Base-by-base conservation (phyloP, 2,888 invertebrate genomes). In the Cephus nigrinus region DNA sequence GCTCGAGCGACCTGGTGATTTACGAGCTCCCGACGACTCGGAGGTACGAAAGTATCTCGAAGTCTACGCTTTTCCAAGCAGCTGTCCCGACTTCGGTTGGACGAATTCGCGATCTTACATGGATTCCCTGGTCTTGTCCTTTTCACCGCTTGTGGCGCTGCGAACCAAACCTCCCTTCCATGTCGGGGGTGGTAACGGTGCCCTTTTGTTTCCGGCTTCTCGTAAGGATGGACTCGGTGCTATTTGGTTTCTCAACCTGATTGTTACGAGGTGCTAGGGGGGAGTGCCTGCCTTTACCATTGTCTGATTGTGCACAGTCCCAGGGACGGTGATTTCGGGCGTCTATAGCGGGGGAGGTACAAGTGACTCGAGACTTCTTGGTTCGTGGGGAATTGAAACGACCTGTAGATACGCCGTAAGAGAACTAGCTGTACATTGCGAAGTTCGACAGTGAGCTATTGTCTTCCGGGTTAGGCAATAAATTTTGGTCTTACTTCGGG, bases 1-100 rank as follows among this genome's bases (percentile, higher is more conserved):
- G 33, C 33, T 34, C 33, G 74, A 34, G 36, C 74, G n/a, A 74
- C 35, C 74, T 30, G 33, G 35, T 74, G 74, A 74, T 74, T 74
- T 74, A 74, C 74, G 74, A 74, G 74, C 74, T 30, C 33, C 74
- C 9, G 74, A 31, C 31, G 71, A 71, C 71, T n/a, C 15, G 2
- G 31, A 23, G 32, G 36, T 15, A 69, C 12, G 71, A 32, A 15
- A 71, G 32, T 32, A 12, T 71, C 12, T 31, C 31, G 71, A 31
- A 71, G 31, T 71, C 31, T 31, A 71, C 9, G 31, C 31, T 33
- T 33, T 71, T 33, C 31, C 31, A 71, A 71, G 23, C 71, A 71
- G 71, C 71, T 71, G 71, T 23, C 71, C 71, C 71, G 71, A 31
- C 30, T 71, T 31, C 15, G 12, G 12, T 31, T 23, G 9, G 55